Evolutionary conservation across 1,140 invertebrate genomes (phyloP).

Genomic region (Drosophila erecta): DNA sequence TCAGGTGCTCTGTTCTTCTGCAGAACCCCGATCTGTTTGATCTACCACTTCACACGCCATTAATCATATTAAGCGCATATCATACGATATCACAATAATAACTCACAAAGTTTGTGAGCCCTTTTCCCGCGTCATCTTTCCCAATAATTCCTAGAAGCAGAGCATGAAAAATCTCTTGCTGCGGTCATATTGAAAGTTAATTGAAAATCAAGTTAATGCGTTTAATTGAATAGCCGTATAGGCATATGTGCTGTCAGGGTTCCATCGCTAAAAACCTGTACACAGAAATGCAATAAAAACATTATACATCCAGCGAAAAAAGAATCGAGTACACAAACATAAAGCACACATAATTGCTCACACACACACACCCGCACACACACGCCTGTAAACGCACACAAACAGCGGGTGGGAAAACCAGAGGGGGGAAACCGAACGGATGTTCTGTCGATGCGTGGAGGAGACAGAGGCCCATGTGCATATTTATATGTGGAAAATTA

Average conservation of each 20-base stretch:
- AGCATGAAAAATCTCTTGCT: constrained; percentile 62
- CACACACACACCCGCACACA: constrained; percentile 24
- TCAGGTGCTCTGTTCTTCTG: neutral
- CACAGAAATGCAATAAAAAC: constrained; percentile 77
- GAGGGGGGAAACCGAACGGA: constrained; percentile 14
- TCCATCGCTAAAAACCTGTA: constrained; percentile 64
- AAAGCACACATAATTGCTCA: constrained; percentile 62
- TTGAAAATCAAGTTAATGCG: constrained; percentile 82
- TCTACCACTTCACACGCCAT: constrained; percentile 29
- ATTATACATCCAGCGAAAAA: constrained; percentile 53
- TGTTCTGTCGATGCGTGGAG: constrained; percentile 46
- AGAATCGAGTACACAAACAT: constrained; percentile 52
- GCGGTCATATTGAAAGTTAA: constrained; percentile 74
- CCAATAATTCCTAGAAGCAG: constrained; percentile 24
- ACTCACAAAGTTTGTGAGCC: constrained; percentile 11
- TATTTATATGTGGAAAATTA: constrained; percentile 81
- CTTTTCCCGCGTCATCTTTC: constrained; percentile 38
- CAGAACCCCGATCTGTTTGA: constrained; percentile 7
- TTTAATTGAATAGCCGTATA: constrained; percentile 72
- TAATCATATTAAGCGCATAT: constrained; percentile 18
- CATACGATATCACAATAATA: constrained; percentile 7
- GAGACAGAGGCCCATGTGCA: constrained; percentile 63
- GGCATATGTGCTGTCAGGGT: constrained; percentile 52
- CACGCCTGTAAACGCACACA: constrained; percentile 26
- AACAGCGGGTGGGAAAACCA: constrained; percentile 37